phyloP scores from a whole-genome alignment of 2,888 invertebrate species.

The Scaptomyza caliginosa region DNA sequence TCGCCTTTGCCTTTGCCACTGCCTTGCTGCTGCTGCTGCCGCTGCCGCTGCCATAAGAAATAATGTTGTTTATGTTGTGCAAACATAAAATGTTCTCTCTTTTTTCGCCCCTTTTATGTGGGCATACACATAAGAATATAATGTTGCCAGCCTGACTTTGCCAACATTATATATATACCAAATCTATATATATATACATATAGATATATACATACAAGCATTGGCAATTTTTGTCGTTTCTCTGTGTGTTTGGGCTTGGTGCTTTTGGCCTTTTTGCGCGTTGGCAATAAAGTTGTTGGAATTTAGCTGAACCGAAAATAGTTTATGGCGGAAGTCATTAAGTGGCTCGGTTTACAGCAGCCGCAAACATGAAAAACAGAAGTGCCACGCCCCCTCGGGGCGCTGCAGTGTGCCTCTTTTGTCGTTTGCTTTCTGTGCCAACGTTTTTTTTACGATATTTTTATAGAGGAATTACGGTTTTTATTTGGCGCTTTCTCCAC shows the following conservation, averaged over 20 bases:
- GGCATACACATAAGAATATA: slow-evolving; percentile 35
- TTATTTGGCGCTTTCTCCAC: slow-evolving; percentile 65
- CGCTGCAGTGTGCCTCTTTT: slow-evolving; percentile 16
- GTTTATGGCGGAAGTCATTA: slow-evolving; percentile 79
- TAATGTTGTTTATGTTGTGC: slow-evolving; percentile 79
- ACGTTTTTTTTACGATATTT: slow-evolving; percentile 73
- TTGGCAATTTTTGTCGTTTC: slow-evolving; percentile 71
- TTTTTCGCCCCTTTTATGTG: slow-evolving; percentile 38
- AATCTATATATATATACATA: slow-evolving; percentile 9
- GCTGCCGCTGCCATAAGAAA: slow-evolving; percentile 71
- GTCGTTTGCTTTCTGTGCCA: slow-evolving; percentile 42
- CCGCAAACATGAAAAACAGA: slow-evolving; percentile 78
- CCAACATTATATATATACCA: slow-evolving; percentile 15
- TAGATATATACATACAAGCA: slow-evolving; percentile 27
- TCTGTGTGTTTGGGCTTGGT: slow-evolving; percentile 30
- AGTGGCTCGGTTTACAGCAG: slow-evolving; percentile 78
- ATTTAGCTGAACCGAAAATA: slow-evolving; percentile 79
- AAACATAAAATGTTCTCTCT: slow-evolving; percentile 69
- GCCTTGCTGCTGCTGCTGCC: background rate
- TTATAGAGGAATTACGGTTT: slow-evolving; percentile 78
- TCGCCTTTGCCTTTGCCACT: slow-evolving; percentile 18
- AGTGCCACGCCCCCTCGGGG: slow-evolving; percentile 51
- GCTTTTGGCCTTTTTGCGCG: slow-evolving; percentile 45
- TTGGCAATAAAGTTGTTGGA: slow-evolving; percentile 78
- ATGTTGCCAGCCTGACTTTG: slow-evolving; percentile 28